These are phyloP conservation scores for Agapostemon virescens DNA, from an alignment of 2,888 invertebrate genomes.

Conservation along the genomic window DNA sequence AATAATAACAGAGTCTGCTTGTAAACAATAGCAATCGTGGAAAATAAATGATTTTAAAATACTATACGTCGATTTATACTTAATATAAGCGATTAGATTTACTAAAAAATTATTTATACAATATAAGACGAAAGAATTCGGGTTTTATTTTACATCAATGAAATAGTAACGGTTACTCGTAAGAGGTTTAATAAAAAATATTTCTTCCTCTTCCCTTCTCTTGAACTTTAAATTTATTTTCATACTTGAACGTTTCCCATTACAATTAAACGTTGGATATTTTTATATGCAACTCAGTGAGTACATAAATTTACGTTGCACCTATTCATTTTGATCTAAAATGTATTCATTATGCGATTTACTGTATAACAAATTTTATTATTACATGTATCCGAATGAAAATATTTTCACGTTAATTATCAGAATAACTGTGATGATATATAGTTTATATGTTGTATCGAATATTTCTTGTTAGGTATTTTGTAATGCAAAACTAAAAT, in stretches of 20 bases:
- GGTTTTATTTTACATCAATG: not conserved
- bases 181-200: not conserved
- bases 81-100: not conserved
- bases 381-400: too few relatives aligned
- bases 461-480: too few relatives aligned
- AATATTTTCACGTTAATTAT: too few relatives aligned
- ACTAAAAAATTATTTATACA: not conserved
- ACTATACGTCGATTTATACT: not conserved
- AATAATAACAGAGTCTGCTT: too few relatives aligned
- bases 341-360: too few relatives aligned
- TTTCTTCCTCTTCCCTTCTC: slow-evolving; percentile 25
- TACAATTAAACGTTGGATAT: slow-evolving; percentile 20
- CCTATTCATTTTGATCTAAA: too few relatives aligned
- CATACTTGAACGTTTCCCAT: slow-evolving; percentile 27
- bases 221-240: slow-evolving; percentile 34
- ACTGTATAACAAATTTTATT: too few relatives aligned
- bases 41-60: not conserved
- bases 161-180: too few relatives aligned
- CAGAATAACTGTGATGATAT: too few relatives aligned
- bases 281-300: slow-evolving; percentile 30
- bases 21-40: not conserved
- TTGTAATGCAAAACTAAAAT: too few relatives aligned
- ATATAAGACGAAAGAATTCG: not conserved
- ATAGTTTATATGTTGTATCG: too few relatives aligned
- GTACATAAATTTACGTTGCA: slow-evolving; percentile 29